Conservation (phyloP, 2,797 vertebrate genomes). For the Gymnothorax javanicus region DNA sequence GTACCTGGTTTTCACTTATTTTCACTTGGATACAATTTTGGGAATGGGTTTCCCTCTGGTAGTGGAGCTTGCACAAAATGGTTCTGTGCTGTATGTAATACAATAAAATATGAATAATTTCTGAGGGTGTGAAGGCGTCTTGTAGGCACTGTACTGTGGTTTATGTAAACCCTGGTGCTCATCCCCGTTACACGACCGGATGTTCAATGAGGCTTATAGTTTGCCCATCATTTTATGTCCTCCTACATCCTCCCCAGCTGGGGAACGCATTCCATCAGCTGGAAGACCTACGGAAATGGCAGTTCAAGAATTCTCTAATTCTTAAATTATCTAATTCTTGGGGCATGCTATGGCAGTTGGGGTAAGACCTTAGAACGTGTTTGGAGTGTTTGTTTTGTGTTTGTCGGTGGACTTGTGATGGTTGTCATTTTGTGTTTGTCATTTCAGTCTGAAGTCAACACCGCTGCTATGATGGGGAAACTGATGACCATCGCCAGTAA, state of each 20-base stretch:
- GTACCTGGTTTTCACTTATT: too few relatives aligned
- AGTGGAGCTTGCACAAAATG: too few relatives aligned
- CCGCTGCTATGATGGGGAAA: constrained; percentile 92
- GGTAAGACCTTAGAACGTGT: not conserved
- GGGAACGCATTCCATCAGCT: not conserved
- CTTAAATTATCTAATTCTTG: too few relatives aligned
- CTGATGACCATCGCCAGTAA: constrained; percentile 97
- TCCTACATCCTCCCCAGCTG: not conserved
- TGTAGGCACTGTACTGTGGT: too few relatives aligned
- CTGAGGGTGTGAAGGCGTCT: too few relatives aligned
- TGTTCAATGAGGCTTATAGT: not conserved
- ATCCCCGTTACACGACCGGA: too few relatives aligned
- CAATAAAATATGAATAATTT: too few relatives aligned
- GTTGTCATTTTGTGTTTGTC: constrained; percentile 31
- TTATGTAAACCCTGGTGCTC: too few relatives aligned
- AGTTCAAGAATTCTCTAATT: too few relatives aligned
- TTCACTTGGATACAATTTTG: too few relatives aligned
- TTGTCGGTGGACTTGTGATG: not conserved
- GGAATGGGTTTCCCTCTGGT: too few relatives aligned
- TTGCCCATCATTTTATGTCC: not conserved
- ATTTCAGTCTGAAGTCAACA: constrained; percentile 91
- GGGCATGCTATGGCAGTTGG: not conserved
- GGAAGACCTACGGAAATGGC: not conserved
- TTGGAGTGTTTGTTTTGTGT: not conserved
- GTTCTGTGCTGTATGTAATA: too few relatives aligned